Conservation (phyloP, 2,113 vertebrate species). For the Corynorhinus townsendii region DNA sequence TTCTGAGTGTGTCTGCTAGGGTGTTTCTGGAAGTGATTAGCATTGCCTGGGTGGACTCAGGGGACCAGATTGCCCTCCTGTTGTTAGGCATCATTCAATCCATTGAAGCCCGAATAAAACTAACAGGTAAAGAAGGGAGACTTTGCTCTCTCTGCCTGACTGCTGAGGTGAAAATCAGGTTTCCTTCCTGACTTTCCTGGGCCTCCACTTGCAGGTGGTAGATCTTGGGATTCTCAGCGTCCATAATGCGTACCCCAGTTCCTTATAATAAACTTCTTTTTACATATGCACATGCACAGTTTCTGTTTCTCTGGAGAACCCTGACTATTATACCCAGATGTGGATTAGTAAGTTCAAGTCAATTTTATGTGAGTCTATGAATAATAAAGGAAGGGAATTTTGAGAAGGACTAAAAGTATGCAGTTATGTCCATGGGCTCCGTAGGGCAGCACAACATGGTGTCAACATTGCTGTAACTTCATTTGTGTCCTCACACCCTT, state of each 20-base stretch:
- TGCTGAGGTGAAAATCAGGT: neutral
- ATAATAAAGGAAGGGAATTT: neutral
- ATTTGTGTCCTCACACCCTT: neutral
- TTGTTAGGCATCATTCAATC: no score
- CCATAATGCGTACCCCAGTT: neutral
- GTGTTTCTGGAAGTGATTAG: neutral
- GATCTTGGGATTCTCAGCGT: neutral
- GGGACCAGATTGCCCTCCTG: neutral
- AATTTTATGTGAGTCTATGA: neutral
- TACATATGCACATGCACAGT: neutral
- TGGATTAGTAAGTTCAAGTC: neutral
- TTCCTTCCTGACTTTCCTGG: neutral
- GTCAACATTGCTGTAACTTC: neutral
- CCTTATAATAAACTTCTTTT: neutral
- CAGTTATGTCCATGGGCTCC: neutral
- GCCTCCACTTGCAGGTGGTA: neutral
- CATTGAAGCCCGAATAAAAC: rapidly evolving
- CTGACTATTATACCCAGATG: neutral
- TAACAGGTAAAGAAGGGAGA: neutral
- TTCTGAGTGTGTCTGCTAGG: neutral
- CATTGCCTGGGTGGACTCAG: neutral
- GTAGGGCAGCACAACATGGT: rapidly evolving
- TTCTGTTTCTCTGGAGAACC: neutral
- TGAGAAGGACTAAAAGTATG: neutral
- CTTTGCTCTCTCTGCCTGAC: neutral